Evolutionary conservation across 1,140 invertebrate species (phyloP).

Genomic region (Cardiocondyla obscurior): DNA sequence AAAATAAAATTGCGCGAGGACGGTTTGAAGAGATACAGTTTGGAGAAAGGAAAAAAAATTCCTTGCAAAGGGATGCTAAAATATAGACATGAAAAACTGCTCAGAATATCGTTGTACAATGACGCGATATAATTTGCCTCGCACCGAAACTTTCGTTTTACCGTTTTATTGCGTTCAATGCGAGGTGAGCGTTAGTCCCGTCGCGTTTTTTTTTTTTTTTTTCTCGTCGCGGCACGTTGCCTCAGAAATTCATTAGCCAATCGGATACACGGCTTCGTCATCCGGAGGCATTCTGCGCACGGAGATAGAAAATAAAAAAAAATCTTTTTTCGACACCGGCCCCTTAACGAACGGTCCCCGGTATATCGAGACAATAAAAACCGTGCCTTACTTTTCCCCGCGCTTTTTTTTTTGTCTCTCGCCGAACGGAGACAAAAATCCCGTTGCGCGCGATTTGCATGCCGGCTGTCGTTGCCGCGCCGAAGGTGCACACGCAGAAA

Average conservation of each 20-base stretch:
- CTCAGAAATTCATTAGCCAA: slow-evolving; percentile 71
- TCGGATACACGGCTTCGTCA: slow-evolving; percentile 47
- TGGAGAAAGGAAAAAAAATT: too few species aligned
- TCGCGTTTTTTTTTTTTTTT: slow-evolving; percentile 51
- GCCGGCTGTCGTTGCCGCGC: slow-evolving; percentile 43
- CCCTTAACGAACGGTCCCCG: slow-evolving; percentile 58
- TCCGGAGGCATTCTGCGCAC: neutral
- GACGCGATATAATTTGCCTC: slow-evolving; percentile 37
- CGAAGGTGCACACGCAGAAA: slow-evolving; percentile 39
- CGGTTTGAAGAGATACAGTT: neutral
- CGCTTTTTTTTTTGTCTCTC: slow-evolving; percentile 71
- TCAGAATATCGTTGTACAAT: slow-evolving; percentile 2
- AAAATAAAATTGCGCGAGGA: neutral
- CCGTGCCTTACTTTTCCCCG: slow-evolving; percentile 50
- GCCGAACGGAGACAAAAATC: slow-evolving; percentile 78
- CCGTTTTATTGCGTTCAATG: slow-evolving; percentile 38
- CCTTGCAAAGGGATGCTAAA: neutral
- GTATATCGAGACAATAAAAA: slow-evolving; percentile 64
- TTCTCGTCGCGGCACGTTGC: slow-evolving; percentile 50
- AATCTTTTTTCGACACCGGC: slow-evolving; percentile 37
- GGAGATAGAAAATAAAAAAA: slow-evolving; percentile 45
- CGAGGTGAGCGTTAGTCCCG: slow-evolving; percentile 21
- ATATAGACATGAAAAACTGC: slow-evolving; percentile 8
- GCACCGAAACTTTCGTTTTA: slow-evolving; percentile 19
- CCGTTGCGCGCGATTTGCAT: slow-evolving; percentile 76